Conservation (phyloP, 2,888 invertebrate species). For the Xanthia icteritia region DNA sequence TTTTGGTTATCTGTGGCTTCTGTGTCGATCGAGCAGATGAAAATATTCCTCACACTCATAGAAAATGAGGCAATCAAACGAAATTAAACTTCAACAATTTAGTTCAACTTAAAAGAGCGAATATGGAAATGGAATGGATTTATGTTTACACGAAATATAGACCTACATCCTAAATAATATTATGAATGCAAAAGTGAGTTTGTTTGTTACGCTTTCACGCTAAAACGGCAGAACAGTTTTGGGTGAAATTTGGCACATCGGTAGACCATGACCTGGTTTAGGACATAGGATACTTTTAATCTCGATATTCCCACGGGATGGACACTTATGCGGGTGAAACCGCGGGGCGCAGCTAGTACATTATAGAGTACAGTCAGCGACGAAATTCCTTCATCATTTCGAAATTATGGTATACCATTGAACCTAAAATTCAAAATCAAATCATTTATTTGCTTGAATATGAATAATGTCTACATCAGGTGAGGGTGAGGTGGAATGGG, state of each 20-base stretch:
- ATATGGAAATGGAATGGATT: too few species aligned
- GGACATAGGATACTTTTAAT: too few species aligned
- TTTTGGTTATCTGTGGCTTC: slow-evolving; percentile 2
- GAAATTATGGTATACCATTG: neutral
- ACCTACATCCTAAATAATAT: neutral
- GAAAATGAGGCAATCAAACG: slow-evolving; percentile 21
- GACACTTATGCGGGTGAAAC: too few species aligned
- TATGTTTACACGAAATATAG: slow-evolving; percentile 38
- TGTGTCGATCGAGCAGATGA: slow-evolving; percentile 10
- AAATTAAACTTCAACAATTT: slow-evolving; percentile 41
- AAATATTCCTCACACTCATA: slow-evolving; percentile 1
- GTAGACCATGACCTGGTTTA: too few species aligned
- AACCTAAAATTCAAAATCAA: neutral
- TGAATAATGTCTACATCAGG: neutral
- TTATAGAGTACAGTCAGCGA: too few species aligned
- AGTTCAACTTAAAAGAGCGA: slow-evolving; percentile 45
- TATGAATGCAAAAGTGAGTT: too few species aligned
- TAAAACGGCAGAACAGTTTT: too few species aligned
- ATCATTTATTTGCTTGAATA: neutral
- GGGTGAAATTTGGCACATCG: too few species aligned
- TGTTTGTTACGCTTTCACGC: too few species aligned
- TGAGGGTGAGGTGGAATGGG: neutral
- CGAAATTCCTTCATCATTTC: too few species aligned
- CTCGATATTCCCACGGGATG: too few species aligned
- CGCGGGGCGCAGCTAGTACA: too few species aligned